These are phyloP conservation scores for Phaedon cochleariae DNA, from an alignment of 2,888 invertebrate genomes.

Conservation along the genomic window DNA sequence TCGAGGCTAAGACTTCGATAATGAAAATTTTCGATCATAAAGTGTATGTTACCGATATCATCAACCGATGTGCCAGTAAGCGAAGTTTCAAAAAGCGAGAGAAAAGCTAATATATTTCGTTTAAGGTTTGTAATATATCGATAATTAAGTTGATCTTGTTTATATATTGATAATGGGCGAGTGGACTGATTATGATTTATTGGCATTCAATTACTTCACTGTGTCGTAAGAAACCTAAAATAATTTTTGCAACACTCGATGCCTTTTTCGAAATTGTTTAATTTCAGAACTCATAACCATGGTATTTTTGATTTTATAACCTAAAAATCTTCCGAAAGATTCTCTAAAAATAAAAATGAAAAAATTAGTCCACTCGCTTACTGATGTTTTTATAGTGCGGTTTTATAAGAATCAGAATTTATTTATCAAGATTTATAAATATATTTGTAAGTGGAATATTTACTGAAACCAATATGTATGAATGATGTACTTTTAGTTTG, in stretches of 20 bases:
- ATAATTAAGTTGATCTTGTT: background rate
- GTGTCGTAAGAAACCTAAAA: too few relatives aligned
- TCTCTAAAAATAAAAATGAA: too few relatives aligned
- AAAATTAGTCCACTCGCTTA: too few relatives aligned
- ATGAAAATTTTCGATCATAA: constrained; percentile 93
- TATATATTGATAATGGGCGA: background rate
- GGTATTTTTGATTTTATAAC: too few relatives aligned
- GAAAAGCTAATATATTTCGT: constrained; percentile 61
- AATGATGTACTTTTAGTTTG: background rate
- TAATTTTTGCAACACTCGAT: too few relatives aligned
- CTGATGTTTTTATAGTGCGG: constrained; percentile 37
- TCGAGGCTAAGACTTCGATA: constrained; percentile 87
- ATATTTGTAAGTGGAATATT: constrained; percentile 29
- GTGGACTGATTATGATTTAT: too few relatives aligned
- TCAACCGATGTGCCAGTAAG: constrained; percentile 91
- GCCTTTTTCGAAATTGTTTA: too few relatives aligned
- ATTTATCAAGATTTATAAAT: constrained; percentile 28
- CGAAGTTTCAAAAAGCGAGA: constrained; percentile 92
- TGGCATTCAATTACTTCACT: too few relatives aligned
- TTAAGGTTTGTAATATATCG: constrained; percentile 1
- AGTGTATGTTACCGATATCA: constrained; percentile 86
- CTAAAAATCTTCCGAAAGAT: too few relatives aligned
- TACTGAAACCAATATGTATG: constrained; percentile 13
- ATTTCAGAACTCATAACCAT: too few relatives aligned
- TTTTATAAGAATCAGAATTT: constrained; percentile 32